These are phyloP conservation scores for Cephus sareptanus DNA, from an alignment of 2,888 invertebrate genomes.

Conservation along the genomic window DNA sequence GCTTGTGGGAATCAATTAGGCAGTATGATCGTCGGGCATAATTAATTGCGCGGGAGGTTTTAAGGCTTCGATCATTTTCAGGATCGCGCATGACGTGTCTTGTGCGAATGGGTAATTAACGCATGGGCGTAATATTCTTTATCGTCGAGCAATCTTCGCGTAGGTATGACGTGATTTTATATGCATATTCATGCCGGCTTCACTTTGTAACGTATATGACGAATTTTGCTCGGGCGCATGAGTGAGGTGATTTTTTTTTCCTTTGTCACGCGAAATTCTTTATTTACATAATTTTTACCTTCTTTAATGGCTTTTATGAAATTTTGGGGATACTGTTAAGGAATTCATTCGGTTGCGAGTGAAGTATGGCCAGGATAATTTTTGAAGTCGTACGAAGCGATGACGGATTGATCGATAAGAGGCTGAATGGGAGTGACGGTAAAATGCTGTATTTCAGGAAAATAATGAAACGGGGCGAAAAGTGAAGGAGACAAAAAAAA, in stretches of 20 bases:
- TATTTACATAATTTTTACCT: background rate
- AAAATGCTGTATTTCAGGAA: too few species aligned
- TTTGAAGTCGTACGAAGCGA: background rate
- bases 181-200: conserved; percentile 63
- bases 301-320: background rate
- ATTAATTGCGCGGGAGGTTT: background rate
- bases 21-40: background rate
- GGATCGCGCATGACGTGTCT: background rate
- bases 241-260: conserved; percentile 40
- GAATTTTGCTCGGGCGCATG: conserved; percentile 27
- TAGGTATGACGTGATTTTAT: conserved; percentile 59
- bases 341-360: background rate
- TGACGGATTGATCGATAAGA: background rate
- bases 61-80: background rate
- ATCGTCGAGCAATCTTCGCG: conserved; percentile 65
- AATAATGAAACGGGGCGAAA: background rate
- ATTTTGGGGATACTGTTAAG: background rate
- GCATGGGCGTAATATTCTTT: conserved; percentile 30
- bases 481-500: background rate
- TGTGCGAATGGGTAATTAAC: background rate
- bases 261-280: background rate
- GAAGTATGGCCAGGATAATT: background rate
- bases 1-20: background rate
- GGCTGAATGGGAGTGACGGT: background rate
- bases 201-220: conserved; percentile 42